Base-by-base conservation (phyloP, 2,888 invertebrate genomes). In the Cheilosia impressa region DNA sequence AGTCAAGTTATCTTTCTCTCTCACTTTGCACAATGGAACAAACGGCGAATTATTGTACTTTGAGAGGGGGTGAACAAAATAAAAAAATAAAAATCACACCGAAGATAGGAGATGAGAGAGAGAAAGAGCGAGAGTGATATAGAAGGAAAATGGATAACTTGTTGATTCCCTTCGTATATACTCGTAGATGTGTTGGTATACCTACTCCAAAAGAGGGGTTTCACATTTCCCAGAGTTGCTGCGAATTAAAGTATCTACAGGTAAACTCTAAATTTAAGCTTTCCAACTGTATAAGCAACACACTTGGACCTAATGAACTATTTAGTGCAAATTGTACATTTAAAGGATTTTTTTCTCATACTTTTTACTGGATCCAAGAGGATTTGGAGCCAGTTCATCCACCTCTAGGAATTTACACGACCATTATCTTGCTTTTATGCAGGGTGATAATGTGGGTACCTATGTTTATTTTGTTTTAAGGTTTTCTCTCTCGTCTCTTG, bases 171-270 rank as follows among this genome's bases (percentile, higher is more conserved):
- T 63, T 60, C 13, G 13, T 13, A 13, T 38, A 38, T 38, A 6
- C n/a, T 13, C 66, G 60, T 66, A 22, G 66, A 45, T 31, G 75
- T 84, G 34, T 50, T 53, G 4, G 15, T 45, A 5, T 53, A 27
- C 15, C 22, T 22, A 0, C 22, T 55, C 24, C 27, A 4, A 38
- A 55, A 50, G 41, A 31, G 38, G 60, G 57, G 10, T 69, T 80
- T 75, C 57, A 57, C 57, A 57, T 63, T 63, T 52, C 55, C 22
- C 41, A 41, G 65, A 65, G 65, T 85, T 85, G 55, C 66, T 72
- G 62, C 34, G 63, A 85, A 81, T 81, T 81, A 77, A 81, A 85
- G 85, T 81, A 85, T 85, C 85, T 81, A 85, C 85, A 85, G 85
- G 85, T 85, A 72, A 76, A 81, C 45, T 60, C 62, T 1, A 50